These are phyloP conservation scores for Polyommatus icarus DNA, from an alignment of 2,888 invertebrate species.

Conservation along the genomic window DNA sequence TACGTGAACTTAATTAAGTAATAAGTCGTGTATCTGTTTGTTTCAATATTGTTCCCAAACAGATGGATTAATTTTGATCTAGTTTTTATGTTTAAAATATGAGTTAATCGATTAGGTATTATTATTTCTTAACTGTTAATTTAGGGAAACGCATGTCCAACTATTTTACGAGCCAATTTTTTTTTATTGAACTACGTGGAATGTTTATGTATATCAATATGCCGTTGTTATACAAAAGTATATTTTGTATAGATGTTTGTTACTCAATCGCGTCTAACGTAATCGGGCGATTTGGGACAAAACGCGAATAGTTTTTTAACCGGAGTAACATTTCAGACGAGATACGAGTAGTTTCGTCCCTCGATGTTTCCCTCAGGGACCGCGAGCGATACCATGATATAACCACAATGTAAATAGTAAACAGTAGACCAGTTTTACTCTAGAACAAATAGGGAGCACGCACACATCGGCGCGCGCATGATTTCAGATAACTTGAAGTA, in stretches of 20 bases:
- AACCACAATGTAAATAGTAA: not conserved
- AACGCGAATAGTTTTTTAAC: not conserved
- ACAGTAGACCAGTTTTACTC: too few relatives aligned
- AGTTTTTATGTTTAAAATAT: too few relatives aligned
- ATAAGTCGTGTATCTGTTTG: too few relatives aligned
- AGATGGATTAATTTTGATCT: too few relatives aligned
- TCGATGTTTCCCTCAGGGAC: not conserved
- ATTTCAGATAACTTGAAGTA: not conserved
- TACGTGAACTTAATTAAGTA: too few relatives aligned
- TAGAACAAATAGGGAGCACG: too few relatives aligned
- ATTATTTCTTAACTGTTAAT: too few relatives aligned
- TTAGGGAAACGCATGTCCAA: too few relatives aligned
- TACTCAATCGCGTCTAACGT: not conserved
- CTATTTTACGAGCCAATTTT: too few relatives aligned
- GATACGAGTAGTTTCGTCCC: slow-evolving; percentile 1
- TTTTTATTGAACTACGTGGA: too few relatives aligned
- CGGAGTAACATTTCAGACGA: not conserved
- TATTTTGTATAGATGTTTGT: not conserved
- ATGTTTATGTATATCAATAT: not conserved
- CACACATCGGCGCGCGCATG: not conserved
- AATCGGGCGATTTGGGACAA: not conserved
- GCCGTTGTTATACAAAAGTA: not conserved
- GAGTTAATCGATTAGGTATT: too few relatives aligned
- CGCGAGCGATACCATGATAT: not conserved
- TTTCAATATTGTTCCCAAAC: too few relatives aligned